These are phyloP conservation scores for Corythornis leucogaster DNA, from an alignment of 2,797 vertebrate genomes.

Conservation along the genomic window DNA sequence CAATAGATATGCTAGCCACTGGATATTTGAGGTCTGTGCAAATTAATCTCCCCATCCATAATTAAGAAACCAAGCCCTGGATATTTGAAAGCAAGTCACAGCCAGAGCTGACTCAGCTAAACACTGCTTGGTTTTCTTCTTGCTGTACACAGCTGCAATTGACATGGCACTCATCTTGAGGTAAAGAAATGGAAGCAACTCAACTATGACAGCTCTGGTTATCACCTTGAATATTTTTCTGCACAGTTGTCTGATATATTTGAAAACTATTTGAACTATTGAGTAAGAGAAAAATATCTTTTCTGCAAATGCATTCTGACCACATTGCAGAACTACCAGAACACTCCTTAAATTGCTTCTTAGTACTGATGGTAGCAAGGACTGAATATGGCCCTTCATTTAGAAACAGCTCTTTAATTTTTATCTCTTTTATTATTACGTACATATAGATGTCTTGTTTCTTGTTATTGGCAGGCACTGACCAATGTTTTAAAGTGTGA, in stretches of 20 bases:
- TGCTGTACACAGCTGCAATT: neutral
- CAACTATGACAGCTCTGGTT: neutral
- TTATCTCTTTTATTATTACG: slow-evolving; percentile 50
- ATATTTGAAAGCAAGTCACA: slow-evolving; percentile 1
- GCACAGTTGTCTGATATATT: neutral
- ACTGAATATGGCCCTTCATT: neutral
- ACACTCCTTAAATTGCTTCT: neutral
- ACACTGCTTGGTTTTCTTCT: neutral
- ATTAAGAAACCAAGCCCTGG: slow-evolving; percentile 26
- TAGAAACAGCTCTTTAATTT: slow-evolving; percentile 57
- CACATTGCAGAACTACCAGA: neutral
- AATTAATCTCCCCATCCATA: neutral
- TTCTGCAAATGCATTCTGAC: neutral
- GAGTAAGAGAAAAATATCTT: neutral
- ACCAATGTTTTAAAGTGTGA: slow-evolving; percentile 36
- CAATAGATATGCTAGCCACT: neutral
- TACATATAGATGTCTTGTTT: slow-evolving; percentile 8
- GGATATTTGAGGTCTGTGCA: neutral
- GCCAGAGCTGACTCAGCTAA: slow-evolving; percentile 29
- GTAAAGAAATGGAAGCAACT: neutral
- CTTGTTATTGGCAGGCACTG: slow-evolving; percentile 34
- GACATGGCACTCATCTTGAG: neutral
- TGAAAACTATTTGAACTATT: neutral
- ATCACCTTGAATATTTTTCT: slow-evolving; percentile 10
- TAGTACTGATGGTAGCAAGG: neutral